Evolutionary conservation across 2,113 vertebrate species (phyloP), one percentile per base, ranked within the genome.

Genomic region (Neomonachus schauinslandi): DNA sequence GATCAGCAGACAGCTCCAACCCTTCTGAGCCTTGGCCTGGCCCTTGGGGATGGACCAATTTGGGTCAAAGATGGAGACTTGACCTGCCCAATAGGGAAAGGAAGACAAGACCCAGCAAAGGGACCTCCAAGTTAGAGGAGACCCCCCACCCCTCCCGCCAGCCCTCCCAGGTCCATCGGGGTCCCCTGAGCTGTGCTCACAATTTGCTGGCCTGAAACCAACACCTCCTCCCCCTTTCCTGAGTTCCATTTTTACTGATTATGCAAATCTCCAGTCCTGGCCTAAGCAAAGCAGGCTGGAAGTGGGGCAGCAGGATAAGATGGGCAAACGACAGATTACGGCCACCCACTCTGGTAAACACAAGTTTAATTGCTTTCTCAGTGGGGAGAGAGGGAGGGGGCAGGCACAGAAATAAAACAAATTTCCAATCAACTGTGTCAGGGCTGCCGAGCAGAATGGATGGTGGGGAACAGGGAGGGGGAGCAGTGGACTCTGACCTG

Each of bases 331-430:
- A 22, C 96, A 94, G 96, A 96, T 96, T 87, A 92, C 19, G 46
- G 42, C 71, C 36, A 0, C 85, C 90, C 53, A 90, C 95, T 93
- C 97, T 4, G 61, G 94, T 92, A 94, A 98, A 97, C 96, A 92
- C 11, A 5, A 46, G 82, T 93, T 88, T 97, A 89, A 97, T 97
- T 98, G 93, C 96, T 96, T 96, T 97, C 95, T 89, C 31, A 7
- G 53, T 65, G 79, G 77, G 85, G 51, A 77, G 31, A 14, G 67
- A 26, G 5, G 49, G 67, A 19, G 24, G 55, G 36, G 49, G n/a
- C 10, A 11, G 42, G 39, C 84, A 53, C 81, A 63, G 88, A 89
- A 79, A 95, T 57, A 83, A 91, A 97, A 59, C 92, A 74, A 90
- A 80, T 81, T 86, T 72, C 90, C 89, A 65, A 8, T 69, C 76